Evolutionary conservation across 2,888 invertebrate genomes (phyloP), one percentile per base, ranked within the genome.

Genomic region (Ethmia dodecea): DNA sequence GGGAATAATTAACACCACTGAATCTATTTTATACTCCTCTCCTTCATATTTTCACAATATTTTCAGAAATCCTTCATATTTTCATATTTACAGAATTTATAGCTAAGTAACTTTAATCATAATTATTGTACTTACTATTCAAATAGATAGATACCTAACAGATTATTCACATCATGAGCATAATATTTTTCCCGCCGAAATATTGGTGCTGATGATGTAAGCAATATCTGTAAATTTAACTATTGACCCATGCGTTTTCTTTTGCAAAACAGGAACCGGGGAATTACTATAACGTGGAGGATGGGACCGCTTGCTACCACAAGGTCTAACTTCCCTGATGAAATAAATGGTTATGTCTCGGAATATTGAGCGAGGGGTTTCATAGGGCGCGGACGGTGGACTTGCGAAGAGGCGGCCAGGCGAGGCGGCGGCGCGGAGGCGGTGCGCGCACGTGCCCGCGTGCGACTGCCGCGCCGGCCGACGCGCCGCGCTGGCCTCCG

Each of bases 181-280:
- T n/a, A n/a, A n/a, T n/a, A n/a, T n/a, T n/a, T 77, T 83, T 84
- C 81, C 80, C 83, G 81, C 83, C 79, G 71, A 81, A 79, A 77
- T 66, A 53, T 60, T 53, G 40, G 41, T 57, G 49, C 43, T 56
- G 68, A 65, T 80, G 77, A 80, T 80, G 74, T 76, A 79, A 79
- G 76, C 65, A 64, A 70, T 75, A 60, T 65, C 53, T 46, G 56
- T 63, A 12, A 56, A 69, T 60, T 67, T 62, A 47, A 64, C 69
- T 73, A 80, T 74, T 76, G 79, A 79, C 77, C 76, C 67, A 69
- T 64, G 66, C 66, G 60, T 56, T 52, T 40, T 59, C 43, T 59
- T 56, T 56, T 50, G 49, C 41, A 45, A 46, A 43, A 26, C 22
- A 26, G n/a, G 11, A 12, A 13, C 3, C 12, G 18, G 9, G 11